Evolutionary conservation across 2,797 vertebrate genomes (phyloP).

Genomic region (Rallus crepitans): DNA sequence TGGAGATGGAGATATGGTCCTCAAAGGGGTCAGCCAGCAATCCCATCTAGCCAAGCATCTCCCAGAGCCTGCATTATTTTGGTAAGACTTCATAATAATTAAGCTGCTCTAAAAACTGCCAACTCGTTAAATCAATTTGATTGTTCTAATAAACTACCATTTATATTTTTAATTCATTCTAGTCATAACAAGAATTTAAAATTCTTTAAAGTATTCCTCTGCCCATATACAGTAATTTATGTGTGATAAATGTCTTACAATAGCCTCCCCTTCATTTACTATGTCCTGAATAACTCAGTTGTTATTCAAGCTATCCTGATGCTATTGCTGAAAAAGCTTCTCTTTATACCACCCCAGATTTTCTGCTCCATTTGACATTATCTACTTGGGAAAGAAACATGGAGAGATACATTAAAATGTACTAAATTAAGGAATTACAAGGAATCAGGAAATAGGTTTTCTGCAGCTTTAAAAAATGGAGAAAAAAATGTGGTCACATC

Average conservation of each 20-base stretch:
- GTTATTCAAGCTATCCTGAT: neutral
- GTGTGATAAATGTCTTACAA: neutral
- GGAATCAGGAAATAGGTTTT: neutral
- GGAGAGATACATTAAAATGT: neutral
- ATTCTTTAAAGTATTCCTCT: neutral
- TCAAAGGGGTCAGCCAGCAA: neutral
- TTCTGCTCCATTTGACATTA: neutral
- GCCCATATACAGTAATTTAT: neutral
- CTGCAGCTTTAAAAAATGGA: neutral
- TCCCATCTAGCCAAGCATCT: neutral
- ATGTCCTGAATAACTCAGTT: neutral
- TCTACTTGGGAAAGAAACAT: neutral
- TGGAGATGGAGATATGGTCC: neutral
- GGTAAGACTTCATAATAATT: neutral
- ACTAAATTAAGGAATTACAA: slow-evolving; percentile 7
- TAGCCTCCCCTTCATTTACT: neutral
- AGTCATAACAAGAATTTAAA: neutral
- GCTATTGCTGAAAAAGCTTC: slow-evolving; percentile 32
- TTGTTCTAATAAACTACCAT: neutral
- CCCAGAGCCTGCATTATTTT: neutral
- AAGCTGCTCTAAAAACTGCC: neutral
- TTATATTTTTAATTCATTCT: neutral
- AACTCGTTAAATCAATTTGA: neutral
- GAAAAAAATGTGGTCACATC: neutral
- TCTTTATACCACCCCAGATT: neutral